These are phyloP conservation scores for Potamarius usumacintae DNA, from an alignment of 2,113 vertebrate species.

Conservation along the genomic window DNA sequence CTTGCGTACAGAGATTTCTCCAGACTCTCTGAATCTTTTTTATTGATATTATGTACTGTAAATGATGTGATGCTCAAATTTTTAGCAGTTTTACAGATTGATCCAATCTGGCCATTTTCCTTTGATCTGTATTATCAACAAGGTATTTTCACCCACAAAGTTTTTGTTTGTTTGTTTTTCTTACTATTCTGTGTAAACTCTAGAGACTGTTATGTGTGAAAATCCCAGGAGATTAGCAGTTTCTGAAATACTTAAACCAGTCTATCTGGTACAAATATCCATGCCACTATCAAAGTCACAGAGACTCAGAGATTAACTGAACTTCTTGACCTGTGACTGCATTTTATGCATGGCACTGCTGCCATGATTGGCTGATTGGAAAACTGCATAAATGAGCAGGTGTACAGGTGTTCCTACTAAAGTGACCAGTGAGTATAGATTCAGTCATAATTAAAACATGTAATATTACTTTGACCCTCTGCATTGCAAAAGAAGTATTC, in stretches of 20 bases:
- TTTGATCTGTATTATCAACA: neutral
- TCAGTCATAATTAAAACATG: neutral
- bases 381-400: neutral
- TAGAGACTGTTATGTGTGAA: neutral
- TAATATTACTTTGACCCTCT: constrained; percentile 11
- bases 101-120: neutral
- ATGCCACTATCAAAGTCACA: neutral
- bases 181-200: neutral
- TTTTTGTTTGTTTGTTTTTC: neutral
- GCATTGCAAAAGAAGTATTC: constrained; percentile 13
- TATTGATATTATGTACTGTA: neutral
- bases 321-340: neutral
- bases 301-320: neutral
- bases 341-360: neutral
- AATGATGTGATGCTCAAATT: neutral
- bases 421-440: neutral
- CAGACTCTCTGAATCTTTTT: no score
- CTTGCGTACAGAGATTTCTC: no score
- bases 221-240: neutral
- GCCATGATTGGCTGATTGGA: neutral
- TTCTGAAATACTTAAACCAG: neutral
- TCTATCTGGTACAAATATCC: neutral
- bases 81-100: neutral
- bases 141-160: neutral
- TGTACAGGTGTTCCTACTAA: neutral